A percentile compares a stretch with the other conserved stretches of the same genome.
phyloP scores from a whole-genome alignment of 2,888 invertebrate genomes.

The Mythimna pallens region DNA sequence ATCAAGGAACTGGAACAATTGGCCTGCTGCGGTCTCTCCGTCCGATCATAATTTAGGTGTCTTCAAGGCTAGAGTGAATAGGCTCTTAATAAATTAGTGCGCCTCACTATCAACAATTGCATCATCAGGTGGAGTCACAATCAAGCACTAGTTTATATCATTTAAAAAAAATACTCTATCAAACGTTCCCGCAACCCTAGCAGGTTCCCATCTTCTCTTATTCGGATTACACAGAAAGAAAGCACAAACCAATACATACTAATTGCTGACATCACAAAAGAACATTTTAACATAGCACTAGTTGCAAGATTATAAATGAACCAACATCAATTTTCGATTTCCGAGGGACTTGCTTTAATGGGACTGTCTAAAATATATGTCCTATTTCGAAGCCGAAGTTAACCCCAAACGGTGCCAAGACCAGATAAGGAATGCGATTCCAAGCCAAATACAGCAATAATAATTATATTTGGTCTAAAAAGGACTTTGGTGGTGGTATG shows the following conservation, averaged over 20 bases:
- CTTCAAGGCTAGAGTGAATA: no score
- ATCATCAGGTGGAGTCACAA: no score
- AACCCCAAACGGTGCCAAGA: slow-evolving; percentile 56
- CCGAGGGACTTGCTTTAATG: slow-evolving; percentile 51
- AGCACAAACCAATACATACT: background rate
- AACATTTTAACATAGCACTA: background rate
- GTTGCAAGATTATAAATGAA: slow-evolving; percentile 29
- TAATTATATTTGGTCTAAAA: slow-evolving; percentile 49
- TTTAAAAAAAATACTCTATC: no score
- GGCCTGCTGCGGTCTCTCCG: no score
- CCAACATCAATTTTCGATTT: slow-evolving; percentile 47
- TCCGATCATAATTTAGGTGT: no score
- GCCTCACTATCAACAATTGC: no score
- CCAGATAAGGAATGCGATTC: slow-evolving; percentile 55
- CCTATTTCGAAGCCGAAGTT: slow-evolving; percentile 43
- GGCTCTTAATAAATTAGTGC: no score
- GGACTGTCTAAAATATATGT: slow-evolving; percentile 43
- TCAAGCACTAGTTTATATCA: no score
- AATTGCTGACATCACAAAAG: background rate
- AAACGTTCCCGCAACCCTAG: no score
- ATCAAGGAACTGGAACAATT: no score
- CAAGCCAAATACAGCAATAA: slow-evolving; percentile 50
- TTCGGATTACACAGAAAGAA: background rate
- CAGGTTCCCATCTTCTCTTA: background rate
- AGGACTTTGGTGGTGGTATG: slow-evolving; percentile 5